Percentiles rank a stretch among this genome's conserved stretches.
Evolutionary conservation across 1,140 invertebrate genomes (phyloP).

Genomic region (Episyrphus balteatus): DNA sequence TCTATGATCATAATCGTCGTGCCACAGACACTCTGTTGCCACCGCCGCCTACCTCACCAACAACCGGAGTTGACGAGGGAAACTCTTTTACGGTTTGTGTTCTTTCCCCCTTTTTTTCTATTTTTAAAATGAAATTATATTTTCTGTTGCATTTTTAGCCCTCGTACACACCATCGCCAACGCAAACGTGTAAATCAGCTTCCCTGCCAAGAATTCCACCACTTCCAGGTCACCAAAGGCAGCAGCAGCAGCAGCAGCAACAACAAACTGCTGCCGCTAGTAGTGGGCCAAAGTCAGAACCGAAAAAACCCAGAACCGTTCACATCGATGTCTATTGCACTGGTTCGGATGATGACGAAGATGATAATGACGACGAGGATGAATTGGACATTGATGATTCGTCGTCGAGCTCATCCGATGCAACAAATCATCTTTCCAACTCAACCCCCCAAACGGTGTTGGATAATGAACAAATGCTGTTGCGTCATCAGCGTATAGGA

Average conservation of each 20-base stretch:
- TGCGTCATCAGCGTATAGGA: conserved; percentile 45
- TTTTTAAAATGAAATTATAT: conserved; percentile 12
- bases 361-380: conserved; percentile 36
- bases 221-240: conserved; percentile 2
- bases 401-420: conserved; percentile 11
- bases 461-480: conserved; percentile 46
- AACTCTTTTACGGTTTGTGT: conserved; percentile 26
- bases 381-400: conserved; percentile 34
- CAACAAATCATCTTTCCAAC: conserved; percentile 29
- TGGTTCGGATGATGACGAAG: conserved; percentile 51
- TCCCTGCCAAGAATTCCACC: conserved; percentile 27
- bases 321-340: conserved; percentile 71
- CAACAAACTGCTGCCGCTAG: conserved; percentile 7
- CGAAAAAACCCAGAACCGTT: conserved; percentile 55
- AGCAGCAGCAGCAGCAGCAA: conserved; percentile 1
- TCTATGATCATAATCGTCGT: conserved; percentile 24
- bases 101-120: neutral
- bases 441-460: conserved; percentile 53
- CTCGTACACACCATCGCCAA: conserved; percentile 17
- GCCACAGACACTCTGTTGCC: conserved; percentile 15
- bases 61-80: conserved; percentile 25
- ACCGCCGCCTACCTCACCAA: neutral
- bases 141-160: conserved; percentile 3
- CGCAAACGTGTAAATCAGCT: conserved; percentile 28
- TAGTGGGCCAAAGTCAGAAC: conserved; percentile 19